Conservation (phyloP, 2,888 invertebrate genomes). For the Cremastobaeus sp. region DNA sequence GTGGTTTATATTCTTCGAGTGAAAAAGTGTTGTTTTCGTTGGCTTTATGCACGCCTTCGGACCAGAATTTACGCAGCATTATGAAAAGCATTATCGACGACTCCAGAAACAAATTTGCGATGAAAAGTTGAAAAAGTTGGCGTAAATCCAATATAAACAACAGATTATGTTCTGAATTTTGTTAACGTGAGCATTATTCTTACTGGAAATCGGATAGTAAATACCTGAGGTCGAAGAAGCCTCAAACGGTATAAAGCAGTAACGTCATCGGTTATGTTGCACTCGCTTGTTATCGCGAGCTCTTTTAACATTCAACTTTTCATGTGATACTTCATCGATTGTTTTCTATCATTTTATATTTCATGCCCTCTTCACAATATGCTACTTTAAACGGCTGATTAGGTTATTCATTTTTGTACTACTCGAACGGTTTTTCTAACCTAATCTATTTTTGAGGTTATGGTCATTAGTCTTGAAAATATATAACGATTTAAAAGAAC, state of each 20-base stretch:
- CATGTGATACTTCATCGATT: slow-evolving; percentile 8
- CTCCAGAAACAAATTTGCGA: slow-evolving; percentile 26
- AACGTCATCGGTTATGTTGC: slow-evolving; percentile 15
- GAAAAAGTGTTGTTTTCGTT: slow-evolving; percentile 44
- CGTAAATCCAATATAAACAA: slow-evolving; percentile 44
- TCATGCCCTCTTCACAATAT: not conserved
- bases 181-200: slow-evolving; percentile 55
- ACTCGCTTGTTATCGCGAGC: slow-evolving; percentile 22
- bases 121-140: slow-evolving; percentile 33
- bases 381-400: too few relatives aligned
- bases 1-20: slow-evolving; percentile 24
- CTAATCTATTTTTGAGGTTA: too few relatives aligned
- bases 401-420: too few relatives aligned
- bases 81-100: slow-evolving; percentile 48
- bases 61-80: slow-evolving; percentile 34
- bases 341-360: not conserved
- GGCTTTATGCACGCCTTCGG: slow-evolving; percentile 19
- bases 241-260: slow-evolving; percentile 41
- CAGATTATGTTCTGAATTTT: slow-evolving; percentile 52
- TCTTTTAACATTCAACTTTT: slow-evolving; percentile 14
- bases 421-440: too few relatives aligned
- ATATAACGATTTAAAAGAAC: too few relatives aligned
- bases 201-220: slow-evolving; percentile 42
- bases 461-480: too few relatives aligned
- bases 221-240: slow-evolving; percentile 46